Conservation (phyloP, 2,113 vertebrate genomes). For the Zootoca vivipara region DNA sequence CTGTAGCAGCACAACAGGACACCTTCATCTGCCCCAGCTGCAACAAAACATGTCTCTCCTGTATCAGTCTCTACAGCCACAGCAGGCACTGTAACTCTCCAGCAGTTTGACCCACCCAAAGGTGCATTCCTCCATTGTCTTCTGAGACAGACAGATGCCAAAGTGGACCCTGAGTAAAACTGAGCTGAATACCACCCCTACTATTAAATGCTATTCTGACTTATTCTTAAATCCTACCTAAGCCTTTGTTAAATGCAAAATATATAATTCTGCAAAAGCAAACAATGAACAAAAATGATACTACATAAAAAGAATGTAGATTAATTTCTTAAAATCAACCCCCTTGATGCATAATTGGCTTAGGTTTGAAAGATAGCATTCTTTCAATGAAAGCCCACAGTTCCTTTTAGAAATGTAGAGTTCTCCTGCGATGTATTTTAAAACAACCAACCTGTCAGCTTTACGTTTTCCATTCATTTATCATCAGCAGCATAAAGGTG, state of each 20-base stretch:
- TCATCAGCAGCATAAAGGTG: fast-evolving
- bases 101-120: too few species aligned
- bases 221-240: not conserved
- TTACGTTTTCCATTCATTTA: conserved; percentile 19
- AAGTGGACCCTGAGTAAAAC: too few species aligned
- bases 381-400: not conserved
- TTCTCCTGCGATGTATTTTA: not conserved
- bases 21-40: too few species aligned
- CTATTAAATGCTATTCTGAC: not conserved
- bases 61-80: too few species aligned
- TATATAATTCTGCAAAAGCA: not conserved
- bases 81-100: too few species aligned
- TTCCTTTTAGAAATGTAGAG: not conserved
- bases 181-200: not conserved
- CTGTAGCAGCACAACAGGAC: too few species aligned
- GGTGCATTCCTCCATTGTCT: too few species aligned
- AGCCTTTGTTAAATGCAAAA: not conserved
- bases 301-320: not conserved
- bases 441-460: not conserved
- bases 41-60: too few species aligned
- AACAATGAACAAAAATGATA: not conserved
- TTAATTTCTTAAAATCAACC: not conserved
- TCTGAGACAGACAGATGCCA: too few species aligned
- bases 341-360: not conserved
- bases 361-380: not conserved